Conservation (phyloP, 2,797 vertebrate species). For the Leptodactylus fallax region DNA sequence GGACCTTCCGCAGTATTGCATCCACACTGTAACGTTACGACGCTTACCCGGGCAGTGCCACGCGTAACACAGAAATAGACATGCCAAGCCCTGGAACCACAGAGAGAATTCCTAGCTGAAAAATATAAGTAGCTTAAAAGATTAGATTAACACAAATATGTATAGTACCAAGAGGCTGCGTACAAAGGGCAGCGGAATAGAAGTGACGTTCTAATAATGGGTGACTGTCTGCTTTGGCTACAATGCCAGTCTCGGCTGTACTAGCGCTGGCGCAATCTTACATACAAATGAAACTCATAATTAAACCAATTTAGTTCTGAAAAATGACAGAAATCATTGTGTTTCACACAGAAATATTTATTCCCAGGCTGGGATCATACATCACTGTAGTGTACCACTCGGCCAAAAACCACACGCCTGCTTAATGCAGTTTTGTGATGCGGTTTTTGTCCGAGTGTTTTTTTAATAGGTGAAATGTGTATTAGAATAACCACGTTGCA, state of each 20-base stretch:
- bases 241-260: background rate
- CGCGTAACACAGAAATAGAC: background rate
- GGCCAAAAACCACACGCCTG: background rate
- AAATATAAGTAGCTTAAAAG: slow-evolving; percentile 31
- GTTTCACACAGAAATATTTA: background rate
- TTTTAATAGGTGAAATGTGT: no score
- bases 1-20: slow-evolving; percentile 1
- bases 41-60: background rate
- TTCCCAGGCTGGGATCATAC: background rate
- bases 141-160: slow-evolving; percentile 30
- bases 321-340: background rate
- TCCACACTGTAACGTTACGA: background rate
- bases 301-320: background rate
- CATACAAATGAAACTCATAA: background rate
- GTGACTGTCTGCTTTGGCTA: background rate
- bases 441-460: no score
- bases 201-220: background rate
- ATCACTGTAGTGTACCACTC: no score
- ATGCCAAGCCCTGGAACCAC: slow-evolving; percentile 3
- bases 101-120: slow-evolving; percentile 5
- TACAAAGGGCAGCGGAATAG: background rate
- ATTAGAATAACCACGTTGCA: no score
- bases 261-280: background rate
- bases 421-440: no score
- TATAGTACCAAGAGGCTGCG: background rate